Conservation (phyloP, 2,888 invertebrate genomes). For the Plebejus melissa region DNA sequence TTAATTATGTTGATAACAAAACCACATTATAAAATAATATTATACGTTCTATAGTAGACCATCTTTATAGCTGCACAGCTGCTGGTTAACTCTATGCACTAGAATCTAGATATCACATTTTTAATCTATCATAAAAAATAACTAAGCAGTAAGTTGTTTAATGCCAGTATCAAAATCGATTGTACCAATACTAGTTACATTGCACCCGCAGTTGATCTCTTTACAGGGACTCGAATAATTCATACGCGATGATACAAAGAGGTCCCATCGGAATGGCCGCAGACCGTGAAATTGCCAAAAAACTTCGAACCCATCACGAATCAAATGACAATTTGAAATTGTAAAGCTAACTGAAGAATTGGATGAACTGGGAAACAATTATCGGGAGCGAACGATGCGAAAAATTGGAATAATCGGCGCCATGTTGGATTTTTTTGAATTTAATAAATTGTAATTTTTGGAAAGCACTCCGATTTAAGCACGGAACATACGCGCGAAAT, state of each 20-base stretch:
- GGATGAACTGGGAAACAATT: slow-evolving; percentile 71
- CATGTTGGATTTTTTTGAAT: slow-evolving; percentile 55
- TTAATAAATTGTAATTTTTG: slow-evolving; percentile 60
- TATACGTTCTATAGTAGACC: too few species aligned
- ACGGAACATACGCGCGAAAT: slow-evolving; percentile 38
- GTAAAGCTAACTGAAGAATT: slow-evolving; percentile 72
- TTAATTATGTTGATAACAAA: neutral
- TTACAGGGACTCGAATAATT: neutral
- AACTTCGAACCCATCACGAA: slow-evolving; percentile 74
- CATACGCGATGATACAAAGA: slow-evolving; percentile 34
- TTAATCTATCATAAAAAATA: too few species aligned
- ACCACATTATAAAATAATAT: neutral
- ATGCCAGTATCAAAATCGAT: too few species aligned
- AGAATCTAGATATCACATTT: too few species aligned
- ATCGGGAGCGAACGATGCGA: slow-evolving; percentile 57
- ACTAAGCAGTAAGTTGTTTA: too few species aligned
- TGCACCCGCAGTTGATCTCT: neutral
- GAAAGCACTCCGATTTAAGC: slow-evolving; percentile 45
- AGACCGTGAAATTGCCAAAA: slow-evolving; percentile 74
- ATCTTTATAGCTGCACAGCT: too few species aligned
- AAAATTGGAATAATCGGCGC: slow-evolving; percentile 70
- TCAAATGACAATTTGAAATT: slow-evolving; percentile 76
- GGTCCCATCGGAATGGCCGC: slow-evolving; percentile 56
- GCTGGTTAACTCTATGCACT: too few species aligned
- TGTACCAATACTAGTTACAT: neutral